A percentile compares a stretch with the other conserved stretches of the same genome.
These are phyloP conservation scores for Papilio protenor DNA, from an alignment of 2,888 invertebrate species.

Conservation along the genomic window DNA sequence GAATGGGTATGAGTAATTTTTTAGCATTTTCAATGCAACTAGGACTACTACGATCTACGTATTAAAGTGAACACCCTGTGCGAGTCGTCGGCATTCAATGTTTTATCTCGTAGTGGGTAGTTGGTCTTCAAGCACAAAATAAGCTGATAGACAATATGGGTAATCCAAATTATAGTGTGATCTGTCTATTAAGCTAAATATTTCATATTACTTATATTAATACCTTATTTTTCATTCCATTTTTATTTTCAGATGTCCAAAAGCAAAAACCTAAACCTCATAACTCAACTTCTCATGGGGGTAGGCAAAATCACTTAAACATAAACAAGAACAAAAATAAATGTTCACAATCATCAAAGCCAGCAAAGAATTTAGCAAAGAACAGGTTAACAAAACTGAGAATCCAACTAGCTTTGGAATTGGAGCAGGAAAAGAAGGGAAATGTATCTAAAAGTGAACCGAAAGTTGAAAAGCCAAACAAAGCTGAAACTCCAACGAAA, in stretches of 20 bases:
- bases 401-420: slow-evolving; percentile 54
- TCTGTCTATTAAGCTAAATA: neutral
- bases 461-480: slow-evolving; percentile 49
- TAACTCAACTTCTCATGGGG: slow-evolving; percentile 6
- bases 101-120: neutral
- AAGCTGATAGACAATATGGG: neutral
- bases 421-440: slow-evolving; percentile 56
- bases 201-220: neutral
- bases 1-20: neutral
- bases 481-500: slow-evolving; percentile 56
- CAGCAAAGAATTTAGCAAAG: slow-evolving; percentile 47
- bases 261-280: neutral
- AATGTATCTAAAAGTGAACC: slow-evolving; percentile 38
- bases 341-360: slow-evolving; percentile 51
- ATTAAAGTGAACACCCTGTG: too few species aligned
- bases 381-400: slow-evolving; percentile 45
- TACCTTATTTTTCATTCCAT: neutral
- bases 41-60: too few species aligned
- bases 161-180: neutral
- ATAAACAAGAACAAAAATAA: slow-evolving; percentile 13
- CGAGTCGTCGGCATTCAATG: neutral
- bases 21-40: too few species aligned
- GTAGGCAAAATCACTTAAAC: neutral
- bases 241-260: slow-evolving; percentile 10
- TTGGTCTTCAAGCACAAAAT: neutral